Evolutionary conservation across 2,888 invertebrate genomes (phyloP).

Genomic region (Drosophila mercatorum): DNA sequence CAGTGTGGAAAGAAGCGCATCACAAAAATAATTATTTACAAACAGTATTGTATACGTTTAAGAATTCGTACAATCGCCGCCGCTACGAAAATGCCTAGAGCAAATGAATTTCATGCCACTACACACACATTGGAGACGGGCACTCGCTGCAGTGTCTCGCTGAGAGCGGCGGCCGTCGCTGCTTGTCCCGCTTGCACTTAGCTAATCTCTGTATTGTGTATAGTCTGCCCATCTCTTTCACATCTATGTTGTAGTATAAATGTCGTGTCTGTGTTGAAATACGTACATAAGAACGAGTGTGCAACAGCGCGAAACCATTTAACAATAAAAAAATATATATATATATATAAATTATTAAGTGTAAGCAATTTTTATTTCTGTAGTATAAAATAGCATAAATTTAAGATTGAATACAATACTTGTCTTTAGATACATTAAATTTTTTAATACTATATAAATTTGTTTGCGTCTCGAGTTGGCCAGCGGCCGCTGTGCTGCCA

Average conservation of each 20-base stretch:
- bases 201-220: background rate
- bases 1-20: background rate
- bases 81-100: constrained; percentile 14
- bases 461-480: constrained; percentile 9
- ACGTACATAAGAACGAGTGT: constrained; percentile 30
- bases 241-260: constrained; percentile 37
- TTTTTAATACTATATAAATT: background rate
- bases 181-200: constrained; percentile 25
- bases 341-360: constrained; percentile 37
- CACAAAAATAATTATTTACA: background rate
- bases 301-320: constrained; percentile 44
- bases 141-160: constrained; percentile 37
- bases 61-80: constrained; percentile 3
- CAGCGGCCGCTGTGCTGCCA: constrained; percentile 17
- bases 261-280: constrained; percentile 28
- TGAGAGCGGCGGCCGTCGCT: constrained; percentile 4
- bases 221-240: constrained; percentile 27
- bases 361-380: background rate
- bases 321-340: constrained; percentile 37
- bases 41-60: background rate
- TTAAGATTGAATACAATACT: background rate
- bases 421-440: background rate
- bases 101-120: constrained; percentile 40
- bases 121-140: constrained; percentile 14
- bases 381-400: background rate